Evolutionary conservation across 2,797 vertebrate species (phyloP).

Genomic region (Alcedo atthis): DNA sequence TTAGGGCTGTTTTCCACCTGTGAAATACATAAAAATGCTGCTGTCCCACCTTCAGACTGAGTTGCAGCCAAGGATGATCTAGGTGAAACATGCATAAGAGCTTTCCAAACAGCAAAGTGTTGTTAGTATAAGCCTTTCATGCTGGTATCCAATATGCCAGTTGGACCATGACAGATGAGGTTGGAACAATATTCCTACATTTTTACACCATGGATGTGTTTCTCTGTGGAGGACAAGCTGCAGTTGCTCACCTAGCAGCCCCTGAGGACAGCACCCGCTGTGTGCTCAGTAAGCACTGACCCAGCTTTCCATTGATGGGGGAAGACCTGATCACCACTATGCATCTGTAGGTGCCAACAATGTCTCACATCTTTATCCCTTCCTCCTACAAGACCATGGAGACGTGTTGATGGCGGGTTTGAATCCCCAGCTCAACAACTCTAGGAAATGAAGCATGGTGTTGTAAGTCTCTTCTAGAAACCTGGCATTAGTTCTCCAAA

Average conservation of each 20-base stretch:
- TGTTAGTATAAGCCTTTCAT: neutral
- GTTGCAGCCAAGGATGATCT: neutral
- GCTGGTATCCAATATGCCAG: accelerated
- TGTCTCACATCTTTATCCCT: neutral
- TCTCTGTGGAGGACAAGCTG: neutral
- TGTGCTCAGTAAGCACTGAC: neutral
- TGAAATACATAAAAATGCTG: neutral
- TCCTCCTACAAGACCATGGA: neutral
- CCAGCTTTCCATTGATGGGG: neutral
- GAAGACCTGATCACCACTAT: neutral
- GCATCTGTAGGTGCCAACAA: neutral
- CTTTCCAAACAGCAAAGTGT: neutral
- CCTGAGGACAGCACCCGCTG: accelerated
- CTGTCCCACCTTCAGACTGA: neutral
- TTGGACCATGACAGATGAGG: neutral
- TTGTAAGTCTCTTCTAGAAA: neutral
- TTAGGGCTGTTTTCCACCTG: accelerated
- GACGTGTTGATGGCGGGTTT: neutral
- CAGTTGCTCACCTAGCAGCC: accelerated
- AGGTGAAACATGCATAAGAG: neutral
- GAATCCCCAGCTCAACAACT: neutral
- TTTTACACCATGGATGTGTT: neutral
- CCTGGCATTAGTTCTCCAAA: neutral
- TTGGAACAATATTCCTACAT: accelerated
- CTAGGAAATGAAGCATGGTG: neutral